phyloP scores from a whole-genome alignment of 2,888 invertebrate genomes.

The Sarcophaga subvicina region DNA sequence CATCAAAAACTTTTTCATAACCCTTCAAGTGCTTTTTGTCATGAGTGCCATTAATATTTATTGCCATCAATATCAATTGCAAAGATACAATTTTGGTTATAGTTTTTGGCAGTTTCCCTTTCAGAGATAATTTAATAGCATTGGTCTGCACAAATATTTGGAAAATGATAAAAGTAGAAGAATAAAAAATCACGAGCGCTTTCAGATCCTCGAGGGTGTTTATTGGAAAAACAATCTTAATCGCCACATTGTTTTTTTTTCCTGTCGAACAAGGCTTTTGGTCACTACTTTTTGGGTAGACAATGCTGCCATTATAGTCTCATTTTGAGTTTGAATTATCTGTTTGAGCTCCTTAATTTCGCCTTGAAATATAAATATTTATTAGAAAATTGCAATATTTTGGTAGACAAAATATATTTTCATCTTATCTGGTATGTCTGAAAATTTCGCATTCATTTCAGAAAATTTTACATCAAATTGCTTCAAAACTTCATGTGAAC shows the following conservation, averaged over 20 bases:
- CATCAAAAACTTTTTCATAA: background rate
- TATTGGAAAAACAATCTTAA: conserved; percentile 27
- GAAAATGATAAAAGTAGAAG: background rate
- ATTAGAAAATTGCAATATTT: no score
- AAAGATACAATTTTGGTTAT: conserved; percentile 6
- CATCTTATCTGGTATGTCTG: background rate
- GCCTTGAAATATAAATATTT: background rate
- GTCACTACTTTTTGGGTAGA: conserved; percentile 31
- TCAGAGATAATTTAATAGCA: background rate
- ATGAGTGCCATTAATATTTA: conserved; percentile 33
- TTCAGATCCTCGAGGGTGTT: conserved; percentile 18
- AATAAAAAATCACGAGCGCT: background rate
- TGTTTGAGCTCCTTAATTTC: conserved; percentile 1
- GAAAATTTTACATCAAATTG: background rate
- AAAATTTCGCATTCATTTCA: conserved; percentile 10
- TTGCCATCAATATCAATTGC: background rate
- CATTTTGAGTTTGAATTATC: conserved; percentile 13
- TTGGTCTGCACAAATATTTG: background rate
- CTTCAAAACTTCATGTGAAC: conserved; percentile 20
- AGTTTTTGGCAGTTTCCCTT: conserved; percentile 21
- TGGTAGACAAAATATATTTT: background rate
- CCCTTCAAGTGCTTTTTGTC: background rate
- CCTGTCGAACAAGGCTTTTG: conserved; percentile 26
- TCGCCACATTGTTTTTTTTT: background rate
- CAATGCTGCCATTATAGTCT: background rate